Percentiles rank a stretch among this genome's conserved stretches.
Conservation (phyloP, 2,797 vertebrate species). For the Australoheros facetus region DNA sequence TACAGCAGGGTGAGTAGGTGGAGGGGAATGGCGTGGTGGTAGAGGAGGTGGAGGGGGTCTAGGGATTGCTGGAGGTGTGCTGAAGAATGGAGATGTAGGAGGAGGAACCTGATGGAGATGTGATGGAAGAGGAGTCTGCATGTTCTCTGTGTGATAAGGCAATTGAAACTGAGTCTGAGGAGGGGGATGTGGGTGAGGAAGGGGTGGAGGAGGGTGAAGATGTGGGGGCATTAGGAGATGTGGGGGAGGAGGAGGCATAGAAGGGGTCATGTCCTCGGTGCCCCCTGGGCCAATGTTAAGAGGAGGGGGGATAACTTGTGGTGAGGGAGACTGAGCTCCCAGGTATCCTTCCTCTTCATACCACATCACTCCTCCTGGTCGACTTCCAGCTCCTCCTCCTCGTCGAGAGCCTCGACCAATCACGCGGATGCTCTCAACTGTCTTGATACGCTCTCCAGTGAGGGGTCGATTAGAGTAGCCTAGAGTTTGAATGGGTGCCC, state of each 20-base stretch:
- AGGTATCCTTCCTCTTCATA: slow-evolving; percentile 83
- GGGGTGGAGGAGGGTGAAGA: slow-evolving; percentile 65
- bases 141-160: slow-evolving; percentile 76
- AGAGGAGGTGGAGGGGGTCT: slow-evolving; percentile 70
- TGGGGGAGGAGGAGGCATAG: slow-evolving; percentile 65
- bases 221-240: slow-evolving; percentile 73
- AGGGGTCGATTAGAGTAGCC: slow-evolving; percentile 86
- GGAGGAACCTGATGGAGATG: slow-evolving; percentile 67
- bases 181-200: slow-evolving; percentile 64
- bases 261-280: slow-evolving; percentile 53
- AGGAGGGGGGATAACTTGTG: slow-evolving; percentile 56
- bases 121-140: slow-evolving; percentile 74
- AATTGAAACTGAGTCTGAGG: slow-evolving; percentile 74
- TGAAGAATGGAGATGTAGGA: slow-evolving; percentile 71
- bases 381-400: slow-evolving; percentile 67
- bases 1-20: slow-evolving; percentile 58
- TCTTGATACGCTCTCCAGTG: slow-evolving; percentile 93
- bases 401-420: slow-evolving; percentile 85
- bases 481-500: slow-evolving; percentile 88
- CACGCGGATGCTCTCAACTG: slow-evolving; percentile 92
- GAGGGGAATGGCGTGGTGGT: slow-evolving; percentile 59
- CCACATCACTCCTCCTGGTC: slow-evolving; percentile 80
- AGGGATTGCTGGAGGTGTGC: slow-evolving; percentile 63
- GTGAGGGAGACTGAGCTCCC: slow-evolving; percentile 69
- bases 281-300: slow-evolving; percentile 58